These are phyloP conservation scores for Thalassophryne amazonica DNA, from an alignment of 2,797 vertebrate genomes.

Conservation along the genomic window DNA sequence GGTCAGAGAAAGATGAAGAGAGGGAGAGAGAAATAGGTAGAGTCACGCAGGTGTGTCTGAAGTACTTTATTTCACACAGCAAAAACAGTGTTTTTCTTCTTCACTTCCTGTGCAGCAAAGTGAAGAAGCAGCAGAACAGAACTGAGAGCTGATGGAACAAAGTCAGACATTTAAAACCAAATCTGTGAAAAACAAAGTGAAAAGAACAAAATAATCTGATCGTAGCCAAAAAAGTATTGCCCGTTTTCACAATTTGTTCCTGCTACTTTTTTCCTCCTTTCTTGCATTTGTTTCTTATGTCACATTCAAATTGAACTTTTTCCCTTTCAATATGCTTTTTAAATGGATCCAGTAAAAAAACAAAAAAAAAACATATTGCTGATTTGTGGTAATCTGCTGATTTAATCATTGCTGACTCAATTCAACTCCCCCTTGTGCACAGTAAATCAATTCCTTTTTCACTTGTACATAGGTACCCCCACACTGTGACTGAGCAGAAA, in stretches of 20 bases:
- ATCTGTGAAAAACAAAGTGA: constrained; percentile 13
- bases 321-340: neutral
- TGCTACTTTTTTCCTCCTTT: constrained; percentile 1
- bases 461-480: constrained; percentile 32
- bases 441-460: constrained; percentile 28
- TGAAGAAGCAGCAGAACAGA: constrained; percentile 20
- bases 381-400: constrained; percentile 7
- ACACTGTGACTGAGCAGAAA: constrained; percentile 46
- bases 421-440: constrained; percentile 38
- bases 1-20: neutral
- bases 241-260: constrained; percentile 7
- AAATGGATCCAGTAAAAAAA: neutral
- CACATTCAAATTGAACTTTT: neutral
- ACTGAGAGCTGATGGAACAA: constrained; percentile 2
- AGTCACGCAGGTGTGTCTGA: constrained; percentile 33
- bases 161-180: constrained; percentile 8
- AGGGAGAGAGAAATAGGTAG: neutral
- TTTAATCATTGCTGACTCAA: constrained; percentile 25
- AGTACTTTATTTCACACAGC: constrained; percentile 7
- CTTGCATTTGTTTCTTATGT: constrained; percentile 7
- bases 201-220: constrained; percentile 1
- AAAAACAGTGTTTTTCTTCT: constrained; percentile 8
- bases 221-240: constrained; percentile 12
- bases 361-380: neutral
- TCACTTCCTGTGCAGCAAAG: neutral